These are phyloP conservation scores for Spilogale gracilis DNA, from an alignment of 2,113 vertebrate genomes.

Conservation along the genomic window DNA sequence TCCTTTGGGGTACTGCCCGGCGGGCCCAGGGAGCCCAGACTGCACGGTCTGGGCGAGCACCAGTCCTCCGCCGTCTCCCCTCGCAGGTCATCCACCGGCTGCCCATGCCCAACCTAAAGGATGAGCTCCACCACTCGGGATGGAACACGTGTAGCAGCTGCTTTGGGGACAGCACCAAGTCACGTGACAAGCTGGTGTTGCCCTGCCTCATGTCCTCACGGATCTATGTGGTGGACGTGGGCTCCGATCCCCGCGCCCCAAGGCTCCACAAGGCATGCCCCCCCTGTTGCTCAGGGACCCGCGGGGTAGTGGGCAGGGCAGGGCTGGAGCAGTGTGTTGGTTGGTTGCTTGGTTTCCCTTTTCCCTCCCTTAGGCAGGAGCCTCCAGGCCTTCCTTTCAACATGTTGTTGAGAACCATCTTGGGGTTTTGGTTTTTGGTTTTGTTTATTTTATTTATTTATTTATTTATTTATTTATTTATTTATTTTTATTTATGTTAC, in stretches of 20 bases:
- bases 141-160: slow-evolving; percentile 99
- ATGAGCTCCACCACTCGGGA: slow-evolving; percentile 96
- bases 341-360: not conserved
- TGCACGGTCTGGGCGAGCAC: not conserved
- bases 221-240: slow-evolving; percentile 94
- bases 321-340: not conserved
- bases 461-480: too few relatives aligned
- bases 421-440: too few relatives aligned
- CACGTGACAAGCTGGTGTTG: slow-evolving; percentile 91
- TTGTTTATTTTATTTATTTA: too few relatives aligned
- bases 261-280: slow-evolving; percentile 91
- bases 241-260: slow-evolving; percentile 87
- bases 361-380: not conserved
- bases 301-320: not conserved
- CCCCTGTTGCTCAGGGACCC: not conserved
- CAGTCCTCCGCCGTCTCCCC: not conserved
- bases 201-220: slow-evolving; percentile 94
- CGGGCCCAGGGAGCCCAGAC: not conserved
- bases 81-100: slow-evolving; percentile 95
- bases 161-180: slow-evolving; percentile 90
- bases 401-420: too few relatives aligned
- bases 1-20: not conserved
- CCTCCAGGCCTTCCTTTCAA: not conserved
- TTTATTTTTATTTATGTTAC: too few relatives aligned
- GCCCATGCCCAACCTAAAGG: slow-evolving; percentile 93